phyloP scores from a whole-genome alignment of 2,797 vertebrate species.

The Lutjanus argentimaculatus region DNA sequence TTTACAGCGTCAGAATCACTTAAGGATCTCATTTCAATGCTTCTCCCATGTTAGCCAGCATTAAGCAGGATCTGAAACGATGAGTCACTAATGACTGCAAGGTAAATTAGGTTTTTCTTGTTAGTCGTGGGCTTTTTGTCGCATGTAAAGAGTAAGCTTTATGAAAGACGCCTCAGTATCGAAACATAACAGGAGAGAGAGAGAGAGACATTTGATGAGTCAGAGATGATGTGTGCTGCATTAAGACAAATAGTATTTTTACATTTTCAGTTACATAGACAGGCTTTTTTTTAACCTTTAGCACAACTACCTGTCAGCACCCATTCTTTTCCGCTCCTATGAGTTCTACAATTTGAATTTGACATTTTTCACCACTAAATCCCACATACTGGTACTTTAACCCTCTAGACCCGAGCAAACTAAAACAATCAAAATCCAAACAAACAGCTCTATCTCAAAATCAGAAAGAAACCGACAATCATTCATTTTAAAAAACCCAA shows the following conservation, averaged over 20 bases:
- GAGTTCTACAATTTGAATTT: neutral
- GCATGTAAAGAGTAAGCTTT: neutral
- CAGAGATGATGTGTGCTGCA: neutral
- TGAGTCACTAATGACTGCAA: slow-evolving; percentile 8
- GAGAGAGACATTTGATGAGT: neutral
- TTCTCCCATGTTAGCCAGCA: neutral
- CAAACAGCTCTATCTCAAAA: no score
- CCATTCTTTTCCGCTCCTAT: neutral
- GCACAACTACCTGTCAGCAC: neutral
- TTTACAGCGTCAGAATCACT: slow-evolving; percentile 21
- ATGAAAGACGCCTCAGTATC: neutral
- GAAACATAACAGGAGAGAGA: neutral
- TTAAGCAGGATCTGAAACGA: slow-evolving; percentile 14
- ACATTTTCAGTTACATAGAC: no score
- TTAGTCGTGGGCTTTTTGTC: neutral
- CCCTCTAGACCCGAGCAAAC: no score
- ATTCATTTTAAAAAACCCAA: no score
- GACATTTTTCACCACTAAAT: neutral
- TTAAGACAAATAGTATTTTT: neutral
- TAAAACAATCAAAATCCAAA: no score
- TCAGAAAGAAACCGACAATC: no score
- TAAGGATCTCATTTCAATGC: slow-evolving; percentile 32
- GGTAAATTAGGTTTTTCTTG: neutral
- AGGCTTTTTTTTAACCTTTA: neutral
- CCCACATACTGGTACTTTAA: no score